Evolutionary conservation across 2,113 vertebrate species (phyloP).

Genomic region (Siniperca chuatsi): DNA sequence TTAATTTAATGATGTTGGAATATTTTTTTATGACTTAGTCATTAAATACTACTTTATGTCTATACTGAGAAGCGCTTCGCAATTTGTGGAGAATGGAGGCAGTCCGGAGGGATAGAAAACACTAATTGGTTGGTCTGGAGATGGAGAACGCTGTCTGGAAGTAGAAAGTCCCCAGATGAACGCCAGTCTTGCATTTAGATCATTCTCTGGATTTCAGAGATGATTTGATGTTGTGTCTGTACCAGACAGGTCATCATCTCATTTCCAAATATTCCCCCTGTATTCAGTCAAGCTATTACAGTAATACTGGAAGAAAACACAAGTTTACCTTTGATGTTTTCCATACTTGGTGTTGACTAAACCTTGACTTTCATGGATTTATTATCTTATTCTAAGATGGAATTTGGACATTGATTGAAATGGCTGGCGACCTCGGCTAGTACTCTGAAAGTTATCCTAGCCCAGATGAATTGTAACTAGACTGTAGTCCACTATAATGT

Average conservation of each 20-base stretch:
- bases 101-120: conserved; percentile 17
- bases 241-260: conserved; percentile 37
- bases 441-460: conserved; percentile 45
- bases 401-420: conserved; percentile 45
- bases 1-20: conserved; percentile 40
- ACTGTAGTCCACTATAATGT: conserved; percentile 76
- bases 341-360: conserved; percentile 46
- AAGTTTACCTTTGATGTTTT: conserved; percentile 46
- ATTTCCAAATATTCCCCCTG: conserved; percentile 11
- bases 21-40: conserved; percentile 34
- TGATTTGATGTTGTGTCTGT: conserved; percentile 32
- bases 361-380: conserved; percentile 44
- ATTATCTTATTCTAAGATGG: conserved; percentile 36
- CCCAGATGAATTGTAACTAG: conserved; percentile 65
- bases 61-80: conserved; percentile 13
- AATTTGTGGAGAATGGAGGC: not conserved
- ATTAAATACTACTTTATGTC: conserved; percentile 33
- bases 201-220: conserved; percentile 10
- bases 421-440: conserved; percentile 50
- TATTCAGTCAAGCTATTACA: conserved; percentile 22
- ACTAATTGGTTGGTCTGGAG: conserved; percentile 53
- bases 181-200: conserved; percentile 6
- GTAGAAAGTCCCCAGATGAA: conserved; percentile 27
- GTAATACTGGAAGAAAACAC: conserved; percentile 46
- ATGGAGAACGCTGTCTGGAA: conserved; percentile 31